Evolutionary conservation across 2,888 invertebrate species (phyloP).

Genomic region (Tricholauxania praeusta): DNA sequence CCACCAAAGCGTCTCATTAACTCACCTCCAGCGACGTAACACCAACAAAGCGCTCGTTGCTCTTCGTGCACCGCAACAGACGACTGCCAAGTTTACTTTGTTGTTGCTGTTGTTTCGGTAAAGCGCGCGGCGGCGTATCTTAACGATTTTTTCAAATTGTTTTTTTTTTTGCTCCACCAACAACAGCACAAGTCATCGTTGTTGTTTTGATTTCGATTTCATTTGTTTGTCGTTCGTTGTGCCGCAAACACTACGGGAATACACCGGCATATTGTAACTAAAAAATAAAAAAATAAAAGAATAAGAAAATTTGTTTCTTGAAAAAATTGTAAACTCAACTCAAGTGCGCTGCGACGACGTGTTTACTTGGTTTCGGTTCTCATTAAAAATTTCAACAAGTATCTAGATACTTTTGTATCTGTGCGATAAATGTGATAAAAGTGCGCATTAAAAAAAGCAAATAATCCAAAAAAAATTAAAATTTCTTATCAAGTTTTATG

Average conservation of each 20-base stretch:
- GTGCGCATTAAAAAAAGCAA: no score
- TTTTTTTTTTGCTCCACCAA: slow-evolving; percentile 7
- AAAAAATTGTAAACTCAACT: neutral
- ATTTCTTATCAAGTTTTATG: no score
- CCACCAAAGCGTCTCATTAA: neutral
- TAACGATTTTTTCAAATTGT: slow-evolving; percentile 1
- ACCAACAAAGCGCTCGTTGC: no score
- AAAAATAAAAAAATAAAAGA: slow-evolving; percentile 1
- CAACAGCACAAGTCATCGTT: neutral
- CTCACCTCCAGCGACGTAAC: neutral
- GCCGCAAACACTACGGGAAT: slow-evolving; percentile 45
- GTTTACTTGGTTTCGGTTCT: no score
- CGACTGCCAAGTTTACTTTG: neutral
- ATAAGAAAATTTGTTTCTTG: neutral
- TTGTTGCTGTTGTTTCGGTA: slow-evolving; percentile 9
- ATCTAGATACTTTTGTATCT: slow-evolving; percentile 6
- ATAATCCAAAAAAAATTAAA: no score
- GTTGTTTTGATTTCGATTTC: slow-evolving; percentile 45
- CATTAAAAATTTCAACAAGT: neutral
- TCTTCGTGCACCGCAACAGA: no score
- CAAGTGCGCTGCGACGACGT: neutral
- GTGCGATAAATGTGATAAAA: slow-evolving; percentile 9
- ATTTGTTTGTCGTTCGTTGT: slow-evolving; percentile 58
- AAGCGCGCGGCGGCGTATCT: slow-evolving; percentile 1
- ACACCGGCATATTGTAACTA: neutral